These are phyloP conservation scores for Menura novaehollandiae DNA, from an alignment of 2,113 vertebrate genomes.

Conservation along the genomic window DNA sequence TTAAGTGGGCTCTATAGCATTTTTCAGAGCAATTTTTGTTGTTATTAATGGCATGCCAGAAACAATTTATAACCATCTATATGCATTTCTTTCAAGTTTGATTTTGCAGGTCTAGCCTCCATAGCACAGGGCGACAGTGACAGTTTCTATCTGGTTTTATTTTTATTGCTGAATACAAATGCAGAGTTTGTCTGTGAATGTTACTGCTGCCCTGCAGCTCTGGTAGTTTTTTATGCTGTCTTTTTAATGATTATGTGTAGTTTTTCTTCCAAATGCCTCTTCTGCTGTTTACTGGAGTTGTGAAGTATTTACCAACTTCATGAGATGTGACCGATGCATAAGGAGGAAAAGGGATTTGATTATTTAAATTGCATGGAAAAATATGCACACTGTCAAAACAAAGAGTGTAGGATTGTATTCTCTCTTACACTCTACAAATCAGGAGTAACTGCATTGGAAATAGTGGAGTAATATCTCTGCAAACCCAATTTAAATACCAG, in stretches of 20 bases:
- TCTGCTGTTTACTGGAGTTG: neutral
- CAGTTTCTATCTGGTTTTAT: constrained; percentile 53
- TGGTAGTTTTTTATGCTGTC: neutral
- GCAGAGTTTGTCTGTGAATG: neutral
- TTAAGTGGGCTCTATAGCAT: neutral
- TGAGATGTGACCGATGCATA: neutral
- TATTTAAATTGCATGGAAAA: constrained; percentile 44
- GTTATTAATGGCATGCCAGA: constrained; percentile 32
- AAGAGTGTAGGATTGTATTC: neutral
- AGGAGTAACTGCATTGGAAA: neutral
- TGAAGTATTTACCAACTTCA: constrained; percentile 12
- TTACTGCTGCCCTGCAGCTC: constrained; percentile 6
- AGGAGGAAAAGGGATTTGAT: neutral
- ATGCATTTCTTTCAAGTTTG: constrained; percentile 31
- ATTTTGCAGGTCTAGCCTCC: constrained; percentile 29
- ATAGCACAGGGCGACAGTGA: constrained; percentile 23
- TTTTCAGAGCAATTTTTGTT: neutral
- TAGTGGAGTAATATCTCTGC: neutral
- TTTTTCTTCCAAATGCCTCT: constrained; percentile 11
- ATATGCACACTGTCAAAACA: constrained; percentile 14
- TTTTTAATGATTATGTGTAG: constrained; percentile 19
- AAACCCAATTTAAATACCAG: neutral
- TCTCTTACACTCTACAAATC: neutral
- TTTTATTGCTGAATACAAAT: constrained; percentile 47
- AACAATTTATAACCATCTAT: constrained; percentile 9